Percentiles rank a stretch among this genome's conserved stretches.
These are phyloP conservation scores for Scopus umbretta DNA, from an alignment of 2,113 vertebrate genomes.

Conservation along the genomic window DNA sequence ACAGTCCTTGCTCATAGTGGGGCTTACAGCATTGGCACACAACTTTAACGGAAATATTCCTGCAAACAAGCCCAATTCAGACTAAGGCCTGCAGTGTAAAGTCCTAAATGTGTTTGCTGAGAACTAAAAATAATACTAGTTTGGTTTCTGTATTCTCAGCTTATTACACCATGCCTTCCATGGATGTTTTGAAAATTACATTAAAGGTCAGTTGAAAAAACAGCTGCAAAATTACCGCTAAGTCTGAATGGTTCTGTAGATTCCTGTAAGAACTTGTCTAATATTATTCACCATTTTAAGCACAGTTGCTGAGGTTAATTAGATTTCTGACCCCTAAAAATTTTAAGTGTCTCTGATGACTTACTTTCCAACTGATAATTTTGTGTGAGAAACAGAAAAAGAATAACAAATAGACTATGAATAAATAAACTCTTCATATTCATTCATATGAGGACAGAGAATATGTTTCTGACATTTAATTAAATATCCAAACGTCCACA, in stretches of 20 bases:
- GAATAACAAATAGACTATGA: slow-evolving; percentile 67
- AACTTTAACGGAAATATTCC: not conserved
- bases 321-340: slow-evolving; percentile 72
- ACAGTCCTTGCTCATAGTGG: not conserved
- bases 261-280: slow-evolving; percentile 38
- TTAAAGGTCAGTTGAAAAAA: slow-evolving; percentile 46
- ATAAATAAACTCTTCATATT: slow-evolving; percentile 60
- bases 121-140: not conserved
- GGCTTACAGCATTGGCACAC: not conserved
- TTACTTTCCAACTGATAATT: slow-evolving; percentile 70
- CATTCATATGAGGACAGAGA: slow-evolving; percentile 52
- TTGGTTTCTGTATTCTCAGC: not conserved
- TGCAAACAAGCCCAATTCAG: not conserved
- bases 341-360: slow-evolving; percentile 70
- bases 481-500: slow-evolving; percentile 73
- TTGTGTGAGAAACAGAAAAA: slow-evolving; percentile 62
- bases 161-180: not conserved
- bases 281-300: slow-evolving; percentile 55
- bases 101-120: not conserved
- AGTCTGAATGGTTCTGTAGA: not conserved
- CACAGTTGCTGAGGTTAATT: slow-evolving; percentile 73
- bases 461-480: slow-evolving; percentile 74
- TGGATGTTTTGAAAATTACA: slow-evolving; percentile 14
- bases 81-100: not conserved
- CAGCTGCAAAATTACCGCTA: not conserved